A percentile compares a stretch with the other conserved stretches of the same genome.
Conservation (phyloP, 2,888 invertebrate genomes). For the Crossocerus cetratus region DNA sequence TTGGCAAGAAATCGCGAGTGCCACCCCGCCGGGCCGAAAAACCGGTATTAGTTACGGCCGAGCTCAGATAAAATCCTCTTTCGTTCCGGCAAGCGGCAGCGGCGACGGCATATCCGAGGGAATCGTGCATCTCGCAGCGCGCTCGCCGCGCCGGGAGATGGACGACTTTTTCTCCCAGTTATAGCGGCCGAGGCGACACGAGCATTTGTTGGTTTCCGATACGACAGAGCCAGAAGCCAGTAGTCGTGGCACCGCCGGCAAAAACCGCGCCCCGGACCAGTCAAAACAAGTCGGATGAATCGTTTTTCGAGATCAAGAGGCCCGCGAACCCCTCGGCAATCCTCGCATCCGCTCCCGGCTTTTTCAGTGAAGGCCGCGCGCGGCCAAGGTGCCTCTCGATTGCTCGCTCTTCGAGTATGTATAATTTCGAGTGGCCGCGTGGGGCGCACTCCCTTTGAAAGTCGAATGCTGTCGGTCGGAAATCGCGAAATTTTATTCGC, state of each 20-base stretch:
- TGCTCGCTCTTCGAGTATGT: no score
- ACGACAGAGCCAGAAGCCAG: conserved; percentile 16
- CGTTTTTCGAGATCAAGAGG: conserved; percentile 1
- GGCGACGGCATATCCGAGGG: no score
- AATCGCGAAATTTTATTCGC: no score
- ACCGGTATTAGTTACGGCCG: conserved; percentile 61
- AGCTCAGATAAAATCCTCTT: conserved; percentile 55
- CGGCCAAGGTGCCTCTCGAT: no score
- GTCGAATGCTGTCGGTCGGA: no score
- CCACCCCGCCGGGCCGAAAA: conserved; percentile 55
- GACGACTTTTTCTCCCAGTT: conserved; percentile 51
- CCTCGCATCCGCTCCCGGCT: no score
- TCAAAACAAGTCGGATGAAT: neutral
- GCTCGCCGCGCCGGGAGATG: conserved; percentile 13
- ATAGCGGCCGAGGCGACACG: conserved; percentile 46
- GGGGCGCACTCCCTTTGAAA: no score
- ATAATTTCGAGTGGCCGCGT: no score
- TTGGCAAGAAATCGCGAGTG: conserved; percentile 61
- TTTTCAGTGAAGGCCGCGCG: no score
- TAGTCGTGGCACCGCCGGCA: conserved; percentile 23
- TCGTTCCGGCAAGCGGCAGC: conserved; percentile 36
- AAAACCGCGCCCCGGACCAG: conserved; percentile 5
- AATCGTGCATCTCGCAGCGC: no score
- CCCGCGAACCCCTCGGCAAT: neutral
- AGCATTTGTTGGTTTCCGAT: conserved; percentile 41